Conservation (phyloP, 2,888 invertebrate genomes). For the Timandra comae region DNA sequence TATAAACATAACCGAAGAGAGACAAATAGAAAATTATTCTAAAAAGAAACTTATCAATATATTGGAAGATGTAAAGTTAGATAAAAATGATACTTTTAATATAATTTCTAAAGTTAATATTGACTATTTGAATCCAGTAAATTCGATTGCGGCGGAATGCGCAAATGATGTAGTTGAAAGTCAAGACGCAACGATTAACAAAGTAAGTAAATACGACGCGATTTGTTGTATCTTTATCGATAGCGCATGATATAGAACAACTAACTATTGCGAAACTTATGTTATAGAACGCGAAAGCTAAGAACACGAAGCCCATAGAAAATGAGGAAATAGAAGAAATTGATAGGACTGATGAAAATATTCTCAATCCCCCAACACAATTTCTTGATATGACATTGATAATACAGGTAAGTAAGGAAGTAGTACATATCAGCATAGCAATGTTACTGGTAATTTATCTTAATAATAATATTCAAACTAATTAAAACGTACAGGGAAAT, state of each 20-base stretch:
- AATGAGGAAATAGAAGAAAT: constrained; percentile 35
- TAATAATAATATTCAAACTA: too few species aligned
- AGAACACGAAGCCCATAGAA: constrained; percentile 6
- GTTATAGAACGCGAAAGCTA: too few species aligned
- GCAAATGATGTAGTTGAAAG: too few species aligned
- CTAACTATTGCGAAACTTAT: too few species aligned
- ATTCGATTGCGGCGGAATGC: too few species aligned
- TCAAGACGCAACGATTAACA: background rate
- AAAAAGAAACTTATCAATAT: constrained; percentile 58
- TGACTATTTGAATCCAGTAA: constrained; percentile 35
- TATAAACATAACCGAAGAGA: constrained; percentile 8
- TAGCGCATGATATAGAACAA: too few species aligned
- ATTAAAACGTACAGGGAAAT: too few species aligned
- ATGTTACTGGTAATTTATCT: too few species aligned
- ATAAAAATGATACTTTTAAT: constrained; percentile 37
- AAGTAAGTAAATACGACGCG: background rate
- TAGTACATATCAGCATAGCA: too few species aligned
- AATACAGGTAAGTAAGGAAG: too few species aligned
- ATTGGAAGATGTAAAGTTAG: constrained; percentile 49
- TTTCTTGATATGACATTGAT: constrained; percentile 39
- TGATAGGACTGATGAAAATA: constrained; percentile 30
- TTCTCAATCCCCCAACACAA: constrained; percentile 51
- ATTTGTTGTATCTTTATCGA: background rate
- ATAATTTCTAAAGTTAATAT: constrained; percentile 44
- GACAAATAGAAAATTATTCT: constrained; percentile 34